phyloP scores from a whole-genome alignment of 1,140 invertebrate genomes.

The Drosophila jambulina region DNA sequence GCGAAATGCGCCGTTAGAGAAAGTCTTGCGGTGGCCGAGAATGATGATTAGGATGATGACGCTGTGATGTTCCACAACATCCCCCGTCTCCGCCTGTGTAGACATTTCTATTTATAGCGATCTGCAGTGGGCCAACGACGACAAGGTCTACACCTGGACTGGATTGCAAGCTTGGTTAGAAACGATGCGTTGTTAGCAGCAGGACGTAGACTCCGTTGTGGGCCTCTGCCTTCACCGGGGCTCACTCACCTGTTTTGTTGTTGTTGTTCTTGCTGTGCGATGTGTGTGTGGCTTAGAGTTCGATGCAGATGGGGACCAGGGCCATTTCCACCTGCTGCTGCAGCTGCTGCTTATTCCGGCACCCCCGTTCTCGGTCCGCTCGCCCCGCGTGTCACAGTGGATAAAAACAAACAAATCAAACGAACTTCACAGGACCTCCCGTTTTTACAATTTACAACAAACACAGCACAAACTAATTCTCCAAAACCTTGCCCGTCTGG shows the following conservation, averaged over 20 bases:
- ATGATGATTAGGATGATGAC: slow-evolving; percentile 9
- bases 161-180: slow-evolving; percentile 27
- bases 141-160: slow-evolving; percentile 2
- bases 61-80: slow-evolving; percentile 19
- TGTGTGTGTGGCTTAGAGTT: slow-evolving; percentile 10
- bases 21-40: not conserved
- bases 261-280: not conserved
- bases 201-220: not conserved
- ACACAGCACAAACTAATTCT: slow-evolving; percentile 7
- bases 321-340: slow-evolving; percentile 20
- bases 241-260: slow-evolving; percentile 36
- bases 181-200: slow-evolving; percentile 15
- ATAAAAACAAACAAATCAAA: slow-evolving; percentile 20
- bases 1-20: slow-evolving; percentile 23
- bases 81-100: not conserved
- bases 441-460: slow-evolving; percentile 29
- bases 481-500: slow-evolving; percentile 5
- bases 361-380: not conserved
- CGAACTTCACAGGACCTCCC: slow-evolving; percentile 10
- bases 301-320: slow-evolving; percentile 1
- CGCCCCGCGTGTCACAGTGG: slow-evolving; percentile 7
- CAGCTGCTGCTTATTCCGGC: not conserved
- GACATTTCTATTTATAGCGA: slow-evolving; percentile 43
- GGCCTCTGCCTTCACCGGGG: not conserved
- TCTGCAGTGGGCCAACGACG: slow-evolving; percentile 19